These are phyloP conservation scores for Cardiocondyla obscurior DNA, from an alignment of 1,140 invertebrate species.

Conservation along the genomic window DNA sequence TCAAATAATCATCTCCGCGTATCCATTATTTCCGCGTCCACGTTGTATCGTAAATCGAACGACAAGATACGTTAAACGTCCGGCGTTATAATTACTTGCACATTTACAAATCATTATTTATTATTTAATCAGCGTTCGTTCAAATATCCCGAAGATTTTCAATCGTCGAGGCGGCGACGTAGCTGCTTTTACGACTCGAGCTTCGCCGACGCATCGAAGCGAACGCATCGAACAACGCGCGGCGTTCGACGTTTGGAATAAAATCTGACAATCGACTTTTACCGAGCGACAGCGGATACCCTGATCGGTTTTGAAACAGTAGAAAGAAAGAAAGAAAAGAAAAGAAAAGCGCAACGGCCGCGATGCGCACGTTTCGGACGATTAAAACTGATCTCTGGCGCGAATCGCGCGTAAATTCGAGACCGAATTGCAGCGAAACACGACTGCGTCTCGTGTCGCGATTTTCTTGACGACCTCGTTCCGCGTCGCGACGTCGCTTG, in stretches of 20 bases:
- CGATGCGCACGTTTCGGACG: too few relatives aligned
- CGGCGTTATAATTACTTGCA: background rate
- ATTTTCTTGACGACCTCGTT: background rate
- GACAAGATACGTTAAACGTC: background rate
- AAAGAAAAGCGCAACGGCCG: too few relatives aligned
- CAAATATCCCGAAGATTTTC: background rate
- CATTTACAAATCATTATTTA: background rate
- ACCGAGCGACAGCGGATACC: too few relatives aligned
- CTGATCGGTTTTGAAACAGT: too few relatives aligned
- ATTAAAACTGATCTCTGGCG: too few relatives aligned
- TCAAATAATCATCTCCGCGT: constrained; percentile 22
- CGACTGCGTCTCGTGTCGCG: background rate
- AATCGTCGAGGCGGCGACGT: too few relatives aligned
- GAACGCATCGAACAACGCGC: too few relatives aligned
- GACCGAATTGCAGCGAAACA: too few relatives aligned
- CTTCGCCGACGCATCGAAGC: background rate
- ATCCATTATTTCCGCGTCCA: constrained; percentile 20
- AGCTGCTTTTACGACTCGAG: background rate
- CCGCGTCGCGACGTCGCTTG: background rate
- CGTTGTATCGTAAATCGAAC: background rate
- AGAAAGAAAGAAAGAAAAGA: too few relatives aligned
- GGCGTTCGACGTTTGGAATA: too few relatives aligned
- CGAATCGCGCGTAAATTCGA: too few relatives aligned
- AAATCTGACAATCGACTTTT: too few relatives aligned
- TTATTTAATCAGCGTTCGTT: background rate